Base-by-base conservation (phyloP, 2,113 vertebrate genomes). In the Butorides virescens region DNA sequence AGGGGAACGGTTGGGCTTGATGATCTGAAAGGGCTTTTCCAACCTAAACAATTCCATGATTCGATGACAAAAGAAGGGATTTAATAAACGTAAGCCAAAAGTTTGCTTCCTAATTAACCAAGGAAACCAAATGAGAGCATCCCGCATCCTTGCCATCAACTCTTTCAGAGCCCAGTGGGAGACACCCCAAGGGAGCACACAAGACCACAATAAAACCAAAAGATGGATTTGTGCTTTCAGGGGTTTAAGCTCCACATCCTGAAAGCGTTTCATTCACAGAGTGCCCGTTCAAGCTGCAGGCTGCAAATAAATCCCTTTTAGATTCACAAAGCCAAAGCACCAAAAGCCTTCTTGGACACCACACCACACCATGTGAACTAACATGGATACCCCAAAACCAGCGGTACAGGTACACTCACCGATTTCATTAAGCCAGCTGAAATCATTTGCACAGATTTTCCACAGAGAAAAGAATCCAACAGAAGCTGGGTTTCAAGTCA, bases 301-400 rank as follows among this genome's bases (percentile, higher is more conserved):
- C n/a, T 50, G 53, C 15, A 29, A 50, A 58, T 49, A 52, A 5
- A 44, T 15, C 8, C 36, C 20, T 44, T 86, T 44, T 52, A 67
- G 36, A 30, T 39, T 50, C 20, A n/a, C 61, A 20, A 58, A 65
- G 15, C 29, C 62, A 25, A 67, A 42, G 44, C 16, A 27, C 19
- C 52, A 49, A 29, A 25, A 67, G 17, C 15, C 53, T 42, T 44
- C 59, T 26, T 63, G 29, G 36, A 50, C 9, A 55, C 8, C 15
- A 32, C 29, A 17, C 5, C 11, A 49, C 1, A 0, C n/a, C 2
- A 0, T 4, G 30, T 25, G 13, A 87, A 36, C 30, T 36, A 79
- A 61, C 17, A 13, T 13, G 27, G 44, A 26, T 12, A 70, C 13
- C 22, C 30, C 13, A 44, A n/a, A 52, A 55, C 50, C 77, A 27